Percentiles rank a stretch among this genome's conserved stretches.
Evolutionary conservation across 1,140 invertebrate species (phyloP).

Genomic region (Oncopodura yosiiana): DNA sequence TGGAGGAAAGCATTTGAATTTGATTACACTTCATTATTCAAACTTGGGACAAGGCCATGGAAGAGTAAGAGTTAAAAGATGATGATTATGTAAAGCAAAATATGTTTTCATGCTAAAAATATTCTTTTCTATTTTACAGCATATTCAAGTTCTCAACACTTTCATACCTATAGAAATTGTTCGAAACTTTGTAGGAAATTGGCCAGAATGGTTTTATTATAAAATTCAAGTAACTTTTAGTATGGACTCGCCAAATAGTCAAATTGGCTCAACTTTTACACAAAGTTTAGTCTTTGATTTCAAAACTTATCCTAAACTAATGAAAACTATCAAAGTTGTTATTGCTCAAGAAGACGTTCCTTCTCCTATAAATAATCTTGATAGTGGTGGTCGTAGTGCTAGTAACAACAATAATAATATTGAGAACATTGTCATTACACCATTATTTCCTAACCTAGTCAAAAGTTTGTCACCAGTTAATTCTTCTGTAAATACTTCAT

Average conservation of each 20-base stretch:
- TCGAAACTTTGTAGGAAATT: slow-evolving; percentile 10
- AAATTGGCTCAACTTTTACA: slow-evolving; percentile 8
- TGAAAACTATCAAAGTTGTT: slow-evolving; percentile 17
- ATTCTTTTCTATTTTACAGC: slow-evolving; percentile 1
- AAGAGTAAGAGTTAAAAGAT: neutral
- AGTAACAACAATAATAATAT: too few relatives aligned
- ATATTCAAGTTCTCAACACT: slow-evolving; percentile 24
- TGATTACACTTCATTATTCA: slow-evolving; percentile 13
- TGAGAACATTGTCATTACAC: too few relatives aligned
- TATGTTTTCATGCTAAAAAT: too few relatives aligned
- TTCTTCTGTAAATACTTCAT: too few relatives aligned
- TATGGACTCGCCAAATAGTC: too few relatives aligned
- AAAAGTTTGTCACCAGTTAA: too few relatives aligned
- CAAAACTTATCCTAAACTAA: slow-evolving; percentile 17
- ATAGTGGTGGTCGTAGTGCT: slow-evolving; percentile 60
- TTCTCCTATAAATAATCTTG: slow-evolving; percentile 14
- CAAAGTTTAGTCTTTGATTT: slow-evolving; percentile 25
- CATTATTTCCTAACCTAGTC: too few relatives aligned
- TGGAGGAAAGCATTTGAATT: slow-evolving; percentile 16
- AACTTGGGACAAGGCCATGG: slow-evolving; percentile 6
- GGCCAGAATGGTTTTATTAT: slow-evolving; percentile 27
- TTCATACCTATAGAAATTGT: slow-evolving; percentile 17
- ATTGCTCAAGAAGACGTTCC: neutral
- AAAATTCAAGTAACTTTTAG: slow-evolving; percentile 22
- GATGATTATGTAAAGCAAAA: too few relatives aligned